These are phyloP conservation scores for Sitta carolinensis DNA, from an alignment of 2,797 vertebrate species.

Conservation along the genomic window DNA sequence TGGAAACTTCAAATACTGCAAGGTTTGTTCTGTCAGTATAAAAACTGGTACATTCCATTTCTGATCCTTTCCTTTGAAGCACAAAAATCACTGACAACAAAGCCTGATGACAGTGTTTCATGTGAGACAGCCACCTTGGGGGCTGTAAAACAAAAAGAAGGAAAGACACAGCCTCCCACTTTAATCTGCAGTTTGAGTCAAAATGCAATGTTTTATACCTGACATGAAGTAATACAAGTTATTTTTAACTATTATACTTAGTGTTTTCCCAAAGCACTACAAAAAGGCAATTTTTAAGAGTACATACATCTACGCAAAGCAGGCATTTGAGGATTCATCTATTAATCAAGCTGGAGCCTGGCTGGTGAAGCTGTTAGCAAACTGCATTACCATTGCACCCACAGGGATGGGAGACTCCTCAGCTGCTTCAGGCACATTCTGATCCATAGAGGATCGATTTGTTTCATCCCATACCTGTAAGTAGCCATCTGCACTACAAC, in stretches of 20 bases:
- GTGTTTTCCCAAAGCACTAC: background rate
- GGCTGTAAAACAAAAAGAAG: background rate
- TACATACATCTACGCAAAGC: background rate
- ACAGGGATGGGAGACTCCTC: background rate
- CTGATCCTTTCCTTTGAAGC: constrained; percentile 20
- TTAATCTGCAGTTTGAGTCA: background rate
- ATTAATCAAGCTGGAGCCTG: background rate
- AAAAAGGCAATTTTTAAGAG: background rate
- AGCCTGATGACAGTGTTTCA: background rate
- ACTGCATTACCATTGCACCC: background rate
- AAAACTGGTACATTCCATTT: background rate
- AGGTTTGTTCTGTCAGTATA: background rate
- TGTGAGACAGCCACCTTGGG: background rate
- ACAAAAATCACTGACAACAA: background rate
- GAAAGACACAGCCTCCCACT: background rate
- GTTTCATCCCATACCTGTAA: background rate
- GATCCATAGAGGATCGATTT: fast-evolving
- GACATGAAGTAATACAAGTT: background rate
- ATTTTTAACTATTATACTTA: background rate
- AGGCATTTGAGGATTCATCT: background rate
- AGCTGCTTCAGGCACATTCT: background rate
- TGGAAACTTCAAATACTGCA: background rate
- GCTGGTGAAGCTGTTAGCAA: background rate
- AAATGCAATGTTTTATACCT: background rate
- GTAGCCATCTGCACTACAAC: background rate